Conservation (phyloP, 2,797 vertebrate species). For the Sebastes variabilis region DNA sequence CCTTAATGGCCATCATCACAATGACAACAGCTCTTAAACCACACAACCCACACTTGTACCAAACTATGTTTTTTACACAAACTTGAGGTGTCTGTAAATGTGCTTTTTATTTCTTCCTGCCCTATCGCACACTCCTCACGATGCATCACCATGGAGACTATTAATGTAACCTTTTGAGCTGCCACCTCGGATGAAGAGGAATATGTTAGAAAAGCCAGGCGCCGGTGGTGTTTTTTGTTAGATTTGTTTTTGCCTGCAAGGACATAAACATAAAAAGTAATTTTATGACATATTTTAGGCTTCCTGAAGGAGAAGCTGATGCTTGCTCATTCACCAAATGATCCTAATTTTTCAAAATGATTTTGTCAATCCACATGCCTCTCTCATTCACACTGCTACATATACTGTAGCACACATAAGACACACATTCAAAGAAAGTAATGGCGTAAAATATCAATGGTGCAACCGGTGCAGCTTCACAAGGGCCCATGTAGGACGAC, state of each 20-base stretch:
- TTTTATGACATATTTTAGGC: not conserved
- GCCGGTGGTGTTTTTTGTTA: not conserved
- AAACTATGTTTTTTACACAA: not conserved
- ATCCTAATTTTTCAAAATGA: not conserved
- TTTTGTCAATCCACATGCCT: not conserved
- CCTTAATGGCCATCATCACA: constrained; percentile 20
- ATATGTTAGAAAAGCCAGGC: not conserved
- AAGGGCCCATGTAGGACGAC: not conserved
- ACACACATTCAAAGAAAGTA: not conserved
- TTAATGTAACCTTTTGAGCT: constrained; percentile 1
- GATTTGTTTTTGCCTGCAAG: not conserved
- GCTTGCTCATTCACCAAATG: not conserved
- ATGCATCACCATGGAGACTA: not conserved
- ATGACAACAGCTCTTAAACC: constrained; percentile 15
- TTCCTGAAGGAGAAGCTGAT: not conserved
- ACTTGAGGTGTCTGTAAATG: constrained; percentile 8
- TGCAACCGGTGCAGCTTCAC: not conserved
- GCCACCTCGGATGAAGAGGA: constrained; percentile 2
- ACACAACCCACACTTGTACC: not conserved
- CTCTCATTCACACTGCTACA: not conserved
- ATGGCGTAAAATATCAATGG: not conserved
- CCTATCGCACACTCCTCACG: not conserved
- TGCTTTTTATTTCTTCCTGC: not conserved
- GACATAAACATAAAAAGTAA: not conserved
- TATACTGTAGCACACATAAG: not conserved